Evolutionary conservation across 1,140 invertebrate species (phyloP).

Genomic region (Anastrepha ludens): DNA sequence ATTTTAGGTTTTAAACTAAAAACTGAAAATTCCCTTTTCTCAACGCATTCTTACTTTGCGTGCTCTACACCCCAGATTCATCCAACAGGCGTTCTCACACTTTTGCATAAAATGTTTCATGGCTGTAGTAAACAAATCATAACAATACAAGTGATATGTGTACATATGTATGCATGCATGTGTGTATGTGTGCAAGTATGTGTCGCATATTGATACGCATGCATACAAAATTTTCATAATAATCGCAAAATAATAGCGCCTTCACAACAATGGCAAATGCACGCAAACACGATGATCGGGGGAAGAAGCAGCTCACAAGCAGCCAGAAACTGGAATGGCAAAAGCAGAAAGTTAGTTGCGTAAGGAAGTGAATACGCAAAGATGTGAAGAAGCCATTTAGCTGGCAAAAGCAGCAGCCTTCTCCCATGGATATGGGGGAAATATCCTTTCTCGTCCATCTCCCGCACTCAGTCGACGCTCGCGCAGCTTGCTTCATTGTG

Average conservation of each 20-base stretch:
- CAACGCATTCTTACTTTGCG: no score
- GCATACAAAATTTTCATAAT: neutral
- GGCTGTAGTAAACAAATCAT: constrained; percentile 17
- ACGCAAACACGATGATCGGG: neutral
- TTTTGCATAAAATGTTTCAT: no score
- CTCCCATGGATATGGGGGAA: no score
- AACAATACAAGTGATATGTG: neutral
- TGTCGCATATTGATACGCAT: neutral
- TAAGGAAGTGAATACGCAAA: neutral
- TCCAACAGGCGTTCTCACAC: no score
- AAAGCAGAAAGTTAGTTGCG: neutral
- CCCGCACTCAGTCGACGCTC: no score
- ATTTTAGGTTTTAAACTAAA: no score
- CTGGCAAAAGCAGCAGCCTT: no score
- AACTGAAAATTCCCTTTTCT: no score
- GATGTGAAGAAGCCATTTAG: neutral
- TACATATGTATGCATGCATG: neutral
- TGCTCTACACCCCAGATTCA: no score
- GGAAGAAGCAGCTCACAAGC: neutral
- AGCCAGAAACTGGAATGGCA: neutral
- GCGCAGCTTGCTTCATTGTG: neutral
- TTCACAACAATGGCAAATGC: neutral
- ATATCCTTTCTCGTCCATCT: no score
- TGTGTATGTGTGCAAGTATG: no score
- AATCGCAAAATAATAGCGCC: constrained; percentile 7